A percentile compares a stretch with the other conserved stretches of the same genome.
Evolutionary conservation across 1,140 invertebrate genomes (phyloP).

Genomic region (Nebria ingens): DNA sequence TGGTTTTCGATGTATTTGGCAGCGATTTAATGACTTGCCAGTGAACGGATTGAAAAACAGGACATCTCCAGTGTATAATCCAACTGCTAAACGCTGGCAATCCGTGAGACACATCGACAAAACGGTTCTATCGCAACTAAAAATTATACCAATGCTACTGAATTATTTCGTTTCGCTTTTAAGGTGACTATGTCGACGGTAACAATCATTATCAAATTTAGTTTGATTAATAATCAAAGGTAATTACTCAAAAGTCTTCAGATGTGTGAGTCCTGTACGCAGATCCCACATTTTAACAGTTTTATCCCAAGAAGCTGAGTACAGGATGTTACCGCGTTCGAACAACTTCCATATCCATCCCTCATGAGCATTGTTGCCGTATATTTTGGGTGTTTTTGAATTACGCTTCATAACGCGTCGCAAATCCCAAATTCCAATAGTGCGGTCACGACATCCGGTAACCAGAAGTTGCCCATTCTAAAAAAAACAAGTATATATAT

Average conservation of each 20-base stretch:
- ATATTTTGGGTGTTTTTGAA: neutral
- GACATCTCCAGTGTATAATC: neutral
- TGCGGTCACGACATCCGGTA: neutral
- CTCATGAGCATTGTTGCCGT: neutral
- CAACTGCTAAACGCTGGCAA: neutral
- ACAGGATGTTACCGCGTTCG: slow-evolving; percentile 23
- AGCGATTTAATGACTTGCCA: too few species aligned
- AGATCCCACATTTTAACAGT: slow-evolving; percentile 39
- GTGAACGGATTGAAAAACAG: neutral
- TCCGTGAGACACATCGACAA: neutral
- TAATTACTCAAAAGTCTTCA: slow-evolving; percentile 33
- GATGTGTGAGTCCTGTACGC: slow-evolving; percentile 27
- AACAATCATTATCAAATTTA: too few species aligned
- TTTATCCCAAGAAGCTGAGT: slow-evolving; percentile 40
- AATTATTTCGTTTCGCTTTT: too few species aligned
- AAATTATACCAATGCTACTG: too few species aligned
- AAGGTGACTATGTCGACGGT: too few species aligned
- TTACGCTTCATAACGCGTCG: neutral
- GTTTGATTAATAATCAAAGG: too few species aligned
- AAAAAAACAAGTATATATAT: neutral
- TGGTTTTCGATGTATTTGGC: neutral
- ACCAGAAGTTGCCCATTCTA: neutral
- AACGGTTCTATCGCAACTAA: neutral
- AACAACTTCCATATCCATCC: slow-evolving; percentile 16
- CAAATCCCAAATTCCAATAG: neutral